Percentiles rank a stretch among this genome's conserved stretches.
Conservation (phyloP, 2,113 vertebrate species). For the Mormoops blainvillei region DNA sequence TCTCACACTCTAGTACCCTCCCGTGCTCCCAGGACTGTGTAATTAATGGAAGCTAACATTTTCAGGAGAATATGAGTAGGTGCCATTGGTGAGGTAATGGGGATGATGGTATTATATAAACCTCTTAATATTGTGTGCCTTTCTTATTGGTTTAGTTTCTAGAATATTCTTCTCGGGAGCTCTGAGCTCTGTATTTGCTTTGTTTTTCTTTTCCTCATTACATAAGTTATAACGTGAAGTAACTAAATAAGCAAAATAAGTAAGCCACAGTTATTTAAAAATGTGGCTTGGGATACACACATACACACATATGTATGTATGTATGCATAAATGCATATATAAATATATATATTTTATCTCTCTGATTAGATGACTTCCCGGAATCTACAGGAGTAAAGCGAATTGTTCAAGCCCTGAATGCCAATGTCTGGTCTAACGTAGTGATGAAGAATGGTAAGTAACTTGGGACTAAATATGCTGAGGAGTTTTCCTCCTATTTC, state of each 20-base stretch:
- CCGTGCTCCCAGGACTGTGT: neutral
- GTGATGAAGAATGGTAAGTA: conserved; percentile 94
- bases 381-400: conserved; percentile 96
- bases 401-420: conserved; percentile 95
- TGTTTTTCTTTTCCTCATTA: neutral
- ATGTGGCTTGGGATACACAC: neutral
- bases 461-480: neutral
- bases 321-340: neutral
- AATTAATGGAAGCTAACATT: neutral
- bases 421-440: conserved; percentile 96
- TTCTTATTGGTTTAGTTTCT: conserved; percentile 20
- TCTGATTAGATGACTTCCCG: conserved; percentile 92
- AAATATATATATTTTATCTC: neutral
- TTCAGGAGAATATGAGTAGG: neutral
- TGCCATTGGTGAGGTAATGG: neutral
- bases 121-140: neutral
- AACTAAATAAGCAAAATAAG: conserved; percentile 3
- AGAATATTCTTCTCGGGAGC: neutral
- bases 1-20: neutral
- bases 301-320: neutral
- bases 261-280: neutral
- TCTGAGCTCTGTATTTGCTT: neutral
- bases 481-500: neutral
- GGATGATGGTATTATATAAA: neutral
- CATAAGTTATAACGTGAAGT: neutral